phyloP scores from a whole-genome alignment of 2,113 vertebrate species.

The Chrysemys picta region DNA sequence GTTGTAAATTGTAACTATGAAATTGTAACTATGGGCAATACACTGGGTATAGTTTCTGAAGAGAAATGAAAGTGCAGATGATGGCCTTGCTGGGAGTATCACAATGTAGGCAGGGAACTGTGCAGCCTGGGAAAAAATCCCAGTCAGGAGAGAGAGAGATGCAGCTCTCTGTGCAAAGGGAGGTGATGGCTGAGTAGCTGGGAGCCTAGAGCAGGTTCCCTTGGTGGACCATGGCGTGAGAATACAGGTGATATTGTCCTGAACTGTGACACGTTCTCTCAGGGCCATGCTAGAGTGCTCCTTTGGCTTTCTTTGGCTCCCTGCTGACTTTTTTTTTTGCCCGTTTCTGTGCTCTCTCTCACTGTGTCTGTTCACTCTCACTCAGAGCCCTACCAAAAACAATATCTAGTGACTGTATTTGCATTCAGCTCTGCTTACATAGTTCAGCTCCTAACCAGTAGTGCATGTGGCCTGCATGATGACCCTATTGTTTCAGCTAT shows the following conservation, averaged over 20 bases:
- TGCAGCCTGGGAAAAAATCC: not conserved
- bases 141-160: not conserved
- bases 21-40: not conserved
- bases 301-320: not conserved
- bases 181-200: not conserved
- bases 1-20: not conserved
- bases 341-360: not conserved
- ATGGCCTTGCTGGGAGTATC: not conserved
- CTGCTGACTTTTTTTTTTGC: not conserved
- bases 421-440: not conserved
- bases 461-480: not conserved
- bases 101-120: not conserved
- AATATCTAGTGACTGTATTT: not conserved
- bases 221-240: not conserved
- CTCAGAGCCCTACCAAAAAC: not conserved
- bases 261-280: not conserved
- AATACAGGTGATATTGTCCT: not conserved
- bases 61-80: not conserved
- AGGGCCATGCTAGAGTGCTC: not conserved
- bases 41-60: not conserved
- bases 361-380: not conserved
- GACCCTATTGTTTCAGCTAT: not conserved
- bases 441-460: not conserved
- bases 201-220: not conserved
- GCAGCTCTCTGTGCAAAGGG: not conserved